phyloP scores from a whole-genome alignment of 2,113 vertebrate genomes.

The Pteruthius melanotis region DNA sequence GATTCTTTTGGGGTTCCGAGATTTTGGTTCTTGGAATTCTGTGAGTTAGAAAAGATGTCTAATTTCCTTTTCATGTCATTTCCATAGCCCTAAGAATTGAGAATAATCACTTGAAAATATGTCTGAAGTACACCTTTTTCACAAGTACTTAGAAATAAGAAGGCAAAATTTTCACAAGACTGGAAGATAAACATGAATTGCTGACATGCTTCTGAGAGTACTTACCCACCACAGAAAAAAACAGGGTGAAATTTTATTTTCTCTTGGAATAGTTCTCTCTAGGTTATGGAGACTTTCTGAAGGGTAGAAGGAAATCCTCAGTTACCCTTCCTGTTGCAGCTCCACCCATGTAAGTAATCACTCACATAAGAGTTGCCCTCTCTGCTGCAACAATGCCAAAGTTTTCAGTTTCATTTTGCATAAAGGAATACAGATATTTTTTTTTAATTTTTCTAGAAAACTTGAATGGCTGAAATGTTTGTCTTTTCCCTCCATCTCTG shows the following conservation, averaged over 20 bases:
- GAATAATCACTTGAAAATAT: neutral
- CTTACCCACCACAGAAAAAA: neutral
- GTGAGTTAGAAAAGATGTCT: neutral
- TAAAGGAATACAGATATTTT: neutral
- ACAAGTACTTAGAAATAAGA: neutral
- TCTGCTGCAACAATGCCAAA: neutral
- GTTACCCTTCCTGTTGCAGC: neutral
- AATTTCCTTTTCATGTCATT: neutral
- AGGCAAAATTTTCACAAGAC: neutral
- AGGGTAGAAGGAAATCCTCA: neutral
- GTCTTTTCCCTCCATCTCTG: neutral
- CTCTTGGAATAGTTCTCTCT: fast-evolving
- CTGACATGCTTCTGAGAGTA: neutral
- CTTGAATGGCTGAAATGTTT: neutral
- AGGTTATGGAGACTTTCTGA: neutral
- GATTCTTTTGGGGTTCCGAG: fast-evolving
- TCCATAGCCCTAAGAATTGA: neutral
- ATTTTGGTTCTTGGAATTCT: neutral
- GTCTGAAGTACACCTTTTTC: neutral
- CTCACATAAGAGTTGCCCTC: fast-evolving
- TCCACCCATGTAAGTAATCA: fast-evolving
- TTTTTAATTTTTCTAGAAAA: neutral
- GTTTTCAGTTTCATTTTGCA: neutral
- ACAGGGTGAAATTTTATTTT: neutral
- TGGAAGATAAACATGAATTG: neutral